phyloP scores from a whole-genome alignment of 1,140 invertebrate genomes.

The Anoplolepis gracilipes region DNA sequence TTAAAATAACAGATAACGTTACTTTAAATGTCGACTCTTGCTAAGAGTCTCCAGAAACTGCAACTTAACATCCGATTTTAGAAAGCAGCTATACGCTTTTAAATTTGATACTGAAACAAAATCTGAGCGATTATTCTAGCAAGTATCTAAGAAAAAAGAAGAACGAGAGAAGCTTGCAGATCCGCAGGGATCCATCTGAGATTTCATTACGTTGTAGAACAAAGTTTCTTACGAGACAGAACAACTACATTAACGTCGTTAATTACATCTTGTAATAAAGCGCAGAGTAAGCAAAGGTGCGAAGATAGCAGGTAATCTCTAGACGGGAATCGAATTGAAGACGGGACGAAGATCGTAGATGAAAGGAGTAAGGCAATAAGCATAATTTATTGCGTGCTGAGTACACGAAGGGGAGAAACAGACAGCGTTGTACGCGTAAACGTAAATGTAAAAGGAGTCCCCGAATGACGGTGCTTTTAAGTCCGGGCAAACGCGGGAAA shows the following conservation, averaged over 20 bases:
- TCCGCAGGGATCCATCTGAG: conserved; percentile 13
- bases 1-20: background rate
- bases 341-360: background rate
- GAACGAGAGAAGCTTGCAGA: background rate
- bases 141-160: background rate
- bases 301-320: conserved; percentile 7
- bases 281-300: conserved; percentile 46
- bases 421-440: background rate
- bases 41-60: background rate
- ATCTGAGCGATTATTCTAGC: background rate
- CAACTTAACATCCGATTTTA: background rate
- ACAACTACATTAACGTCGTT: conserved; percentile 56
- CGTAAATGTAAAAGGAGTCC: background rate
- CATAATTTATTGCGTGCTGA: conserved; percentile 30
- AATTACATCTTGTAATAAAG: conserved; percentile 54
- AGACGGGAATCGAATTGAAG: conserved; percentile 40
- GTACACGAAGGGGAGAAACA: background rate
- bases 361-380: conserved; percentile 24
- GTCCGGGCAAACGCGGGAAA: background rate
- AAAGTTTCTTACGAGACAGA: conserved; percentile 44
- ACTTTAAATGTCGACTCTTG: background rate
- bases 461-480: conserved; percentile 17
- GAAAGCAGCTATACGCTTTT: background rate
- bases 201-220: conserved; percentile 45
- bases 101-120: conserved; percentile 11